phyloP scores from a whole-genome alignment of 2,888 invertebrate species.

The Aplocera efformata region DNA sequence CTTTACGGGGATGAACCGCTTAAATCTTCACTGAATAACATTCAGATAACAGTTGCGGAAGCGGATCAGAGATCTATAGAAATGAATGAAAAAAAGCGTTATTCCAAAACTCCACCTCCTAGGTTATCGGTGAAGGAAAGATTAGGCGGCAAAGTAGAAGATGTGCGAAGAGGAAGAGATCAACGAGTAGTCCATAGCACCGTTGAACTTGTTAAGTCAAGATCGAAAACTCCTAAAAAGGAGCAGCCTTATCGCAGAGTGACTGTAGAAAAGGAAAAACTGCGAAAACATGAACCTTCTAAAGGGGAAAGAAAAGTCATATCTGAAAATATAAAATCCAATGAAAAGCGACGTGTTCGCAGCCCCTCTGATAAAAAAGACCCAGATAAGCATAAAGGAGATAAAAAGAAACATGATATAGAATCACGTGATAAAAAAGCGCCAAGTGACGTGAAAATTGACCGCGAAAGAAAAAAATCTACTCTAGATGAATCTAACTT shows the following conservation, averaged over 20 bases:
- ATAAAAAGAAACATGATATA: constrained; percentile 38
- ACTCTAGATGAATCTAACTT: constrained; percentile 86
- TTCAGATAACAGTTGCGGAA: constrained; percentile 78
- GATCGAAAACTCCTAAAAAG: constrained; percentile 74
- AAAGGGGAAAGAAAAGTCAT: constrained; percentile 51
- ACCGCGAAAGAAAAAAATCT: constrained; percentile 82
- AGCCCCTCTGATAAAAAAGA: constrained; percentile 49
- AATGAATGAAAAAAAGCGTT: constrained; percentile 66
- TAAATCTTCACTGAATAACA: constrained; percentile 65
- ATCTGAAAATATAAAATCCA: constrained; percentile 43
- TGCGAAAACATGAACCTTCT: constrained; percentile 51
- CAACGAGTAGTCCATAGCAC: constrained; percentile 77
- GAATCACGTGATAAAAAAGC: constrained; percentile 39
- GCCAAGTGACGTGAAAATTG: constrained; percentile 34
- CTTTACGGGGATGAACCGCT: constrained; percentile 79
- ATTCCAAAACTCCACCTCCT: constrained; percentile 79
- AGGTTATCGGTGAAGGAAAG: constrained; percentile 89
- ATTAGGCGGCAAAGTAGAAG: constrained; percentile 87
- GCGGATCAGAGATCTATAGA: constrained; percentile 70
- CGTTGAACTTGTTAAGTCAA: constrained; percentile 76
- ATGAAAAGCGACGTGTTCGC: constrained; percentile 44
- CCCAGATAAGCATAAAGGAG: constrained; percentile 49
- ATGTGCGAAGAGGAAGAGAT: constrained; percentile 74
- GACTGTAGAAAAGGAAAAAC: constrained; percentile 69
- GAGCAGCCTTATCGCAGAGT: constrained; percentile 73